phyloP scores from a whole-genome alignment of 92 coral and sea anemone species.

The Parazoanthus darwini region DNA sequence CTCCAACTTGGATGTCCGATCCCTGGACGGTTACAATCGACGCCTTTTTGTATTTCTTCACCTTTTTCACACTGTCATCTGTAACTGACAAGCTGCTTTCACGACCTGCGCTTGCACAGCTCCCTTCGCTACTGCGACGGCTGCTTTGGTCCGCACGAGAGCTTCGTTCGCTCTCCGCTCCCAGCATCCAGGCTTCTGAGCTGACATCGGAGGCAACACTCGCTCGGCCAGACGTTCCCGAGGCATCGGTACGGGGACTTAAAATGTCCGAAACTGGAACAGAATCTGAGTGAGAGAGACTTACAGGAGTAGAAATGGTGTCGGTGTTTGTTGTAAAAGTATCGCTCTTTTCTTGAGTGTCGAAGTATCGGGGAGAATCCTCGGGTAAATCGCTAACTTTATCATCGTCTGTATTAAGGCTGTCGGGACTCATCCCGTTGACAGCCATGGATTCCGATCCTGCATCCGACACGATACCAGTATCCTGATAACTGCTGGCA shows the following conservation, averaged over 20 bases:
- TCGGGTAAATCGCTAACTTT: conserved; percentile 35
- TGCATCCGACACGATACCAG: conserved; percentile 68
- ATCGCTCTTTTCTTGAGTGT: conserved; percentile 24
- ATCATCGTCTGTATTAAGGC: conserved; percentile 32
- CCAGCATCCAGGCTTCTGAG: conserved; percentile 69
- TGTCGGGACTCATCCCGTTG: conserved; percentile 40
- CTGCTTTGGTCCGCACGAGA: conserved; percentile 27
- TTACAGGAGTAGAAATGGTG: conserved; percentile 11
- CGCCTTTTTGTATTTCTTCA: conserved; percentile 44
- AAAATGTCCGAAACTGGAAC: conserved; percentile 46
- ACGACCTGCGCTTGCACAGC: conserved; percentile 69
- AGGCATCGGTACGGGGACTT: not conserved
- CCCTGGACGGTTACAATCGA: conserved; percentile 82
- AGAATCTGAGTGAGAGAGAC: conserved; percentile 40
- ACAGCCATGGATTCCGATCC: conserved; percentile 58
- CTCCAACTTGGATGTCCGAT: conserved; percentile 69
- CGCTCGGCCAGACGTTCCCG: conserved; percentile 51
- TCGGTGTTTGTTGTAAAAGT: conserved; percentile 21
- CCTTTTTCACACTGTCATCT: conserved; percentile 62
- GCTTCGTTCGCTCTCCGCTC: conserved; percentile 51
- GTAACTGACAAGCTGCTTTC: conserved; percentile 64
- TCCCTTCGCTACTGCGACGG: conserved; percentile 72
- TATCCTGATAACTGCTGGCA: conserved; percentile 73
- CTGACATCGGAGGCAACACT: conserved; percentile 68
- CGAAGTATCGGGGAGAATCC: conserved; percentile 13